Base-by-base conservation (phyloP, 2,797 vertebrate genomes). In the Channallabes apus region DNA sequence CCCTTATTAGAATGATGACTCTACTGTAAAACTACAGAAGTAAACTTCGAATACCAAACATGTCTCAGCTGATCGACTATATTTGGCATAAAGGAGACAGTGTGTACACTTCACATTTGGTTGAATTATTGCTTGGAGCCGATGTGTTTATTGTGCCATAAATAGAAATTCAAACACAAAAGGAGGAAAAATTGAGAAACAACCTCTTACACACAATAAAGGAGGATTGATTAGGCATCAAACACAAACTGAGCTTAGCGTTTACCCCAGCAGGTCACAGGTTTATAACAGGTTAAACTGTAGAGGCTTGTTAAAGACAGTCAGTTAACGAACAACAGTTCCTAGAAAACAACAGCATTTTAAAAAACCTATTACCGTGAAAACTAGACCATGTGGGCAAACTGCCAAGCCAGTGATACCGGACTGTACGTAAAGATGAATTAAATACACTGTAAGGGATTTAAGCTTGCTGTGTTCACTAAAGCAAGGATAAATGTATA, bases 41-140 rank as follows among this genome's bases (percentile, higher is more conserved):
- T 65, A 80, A 65, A 65, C 38, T 80, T 80, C 38, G 20, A 38
- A 80, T 15, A 27, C 78, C 78, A 80, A 80, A 64, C 78, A 80
- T 80, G 78, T 80, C 59, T 80, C 38, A 27, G 78, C 78, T 80
- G 78, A 51, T 65, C 6, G 78, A 80, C 24, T 80, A 27, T 38
- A 65, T 51, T 80, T 80, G 61, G 59, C 15, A 65, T 27, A 64
- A 64, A 46, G 24, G 6, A 46, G 35, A 65, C 78, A 80, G 38
- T 80, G 78, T 80, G 24, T 80, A 80, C 78, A 46, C 38, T 80
- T 46, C 38, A 46, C 61, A 9, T 51, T 62, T 4, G 24, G 22
- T n/a, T 80, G 78, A 80, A 51, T 11, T 46, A 80, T 65, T 46
- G 78, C 38, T 64, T 20, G 8, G 0, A 46, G 3, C 11, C 24